phyloP scores from a whole-genome alignment of 2,797 vertebrate species.

The Syndactyla subalaris region DNA sequence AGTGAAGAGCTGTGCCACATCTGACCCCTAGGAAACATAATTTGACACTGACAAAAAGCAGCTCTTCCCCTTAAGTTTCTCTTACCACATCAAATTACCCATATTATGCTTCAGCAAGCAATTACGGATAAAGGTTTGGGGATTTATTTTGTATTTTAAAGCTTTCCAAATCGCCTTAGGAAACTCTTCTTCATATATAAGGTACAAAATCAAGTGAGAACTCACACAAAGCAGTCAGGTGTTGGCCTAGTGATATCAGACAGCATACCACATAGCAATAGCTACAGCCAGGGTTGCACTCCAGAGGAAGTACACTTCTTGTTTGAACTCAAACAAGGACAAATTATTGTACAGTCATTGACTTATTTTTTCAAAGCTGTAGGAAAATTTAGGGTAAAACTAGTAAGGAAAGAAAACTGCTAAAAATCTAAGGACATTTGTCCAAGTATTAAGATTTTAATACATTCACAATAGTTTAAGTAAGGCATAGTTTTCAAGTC shows the following conservation, averaged over 20 bases:
- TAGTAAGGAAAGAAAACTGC: neutral
- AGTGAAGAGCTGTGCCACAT: neutral
- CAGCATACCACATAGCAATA: neutral
- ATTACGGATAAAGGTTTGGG: neutral
- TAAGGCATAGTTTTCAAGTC: neutral
- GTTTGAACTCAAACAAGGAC: neutral
- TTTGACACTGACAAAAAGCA: neutral
- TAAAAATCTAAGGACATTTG: neutral
- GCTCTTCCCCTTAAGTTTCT: neutral
- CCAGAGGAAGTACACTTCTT: neutral
- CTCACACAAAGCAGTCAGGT: neutral
- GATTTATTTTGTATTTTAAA: neutral
- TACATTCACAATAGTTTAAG: neutral
- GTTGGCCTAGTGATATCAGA: neutral
- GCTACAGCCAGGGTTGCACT: neutral
- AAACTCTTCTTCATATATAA: neutral
- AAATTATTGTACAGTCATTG: neutral
- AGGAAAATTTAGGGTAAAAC: neutral
- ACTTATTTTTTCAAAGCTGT: neutral
- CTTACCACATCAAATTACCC: neutral
- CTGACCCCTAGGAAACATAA: neutral
- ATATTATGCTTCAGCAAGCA: neutral
- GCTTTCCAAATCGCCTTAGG: neutral
- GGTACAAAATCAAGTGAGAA: neutral
- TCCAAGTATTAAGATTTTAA: neutral